Base-by-base conservation (phyloP, 2,797 vertebrate species). In the Peromyscus attwateri region DNA sequence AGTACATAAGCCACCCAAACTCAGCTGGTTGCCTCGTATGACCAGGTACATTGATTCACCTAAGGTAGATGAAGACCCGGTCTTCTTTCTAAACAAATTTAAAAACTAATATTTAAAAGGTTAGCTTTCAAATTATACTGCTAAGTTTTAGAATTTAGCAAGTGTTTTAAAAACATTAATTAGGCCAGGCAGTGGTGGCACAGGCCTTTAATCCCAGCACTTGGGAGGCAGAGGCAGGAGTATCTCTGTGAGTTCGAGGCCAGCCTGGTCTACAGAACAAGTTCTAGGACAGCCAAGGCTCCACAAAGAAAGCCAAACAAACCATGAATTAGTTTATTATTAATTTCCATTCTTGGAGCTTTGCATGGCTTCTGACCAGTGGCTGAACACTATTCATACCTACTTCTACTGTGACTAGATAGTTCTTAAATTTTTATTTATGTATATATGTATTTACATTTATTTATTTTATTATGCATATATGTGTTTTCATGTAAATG, bases 281-380 rank as follows among this genome's bases (percentile, higher is more conserved):
- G 19, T 37, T 40, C 70, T 19, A 73, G 19, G n/a, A 73, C 19
- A 73, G 3, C 70, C 37, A 73, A 21, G 37, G 10, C n/a, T 23
- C 23, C 21, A 73, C 19, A 40, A 37, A 73, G 10, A 73, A 73
- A 73, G 40, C 19, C n/a, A 73, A 73, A 40, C 37, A 25, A 73
- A 73, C 70, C 37, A 40, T 73, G 11, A 40, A 71, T 31, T 70
- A 23, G 91, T 46, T 40, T 64, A 31, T 92, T 46, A 81, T 66
- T 89, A 62, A 88, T 97, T 95, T 96, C 96, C 71, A 88, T 92
- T 88, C 95, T 81, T 70, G 60, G 29, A 96, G 57, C 62, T 90
- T 97, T 83, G 37, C 83, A 87, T 83, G 46, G 29, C 91, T 97
- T 52, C 87, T 93, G 94, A 75, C 96, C 76, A 92, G 87, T 93